Evolutionary conservation across 64 coral and sea anemone species (phyloP).

Genomic region (Montipora cactus): DNA sequence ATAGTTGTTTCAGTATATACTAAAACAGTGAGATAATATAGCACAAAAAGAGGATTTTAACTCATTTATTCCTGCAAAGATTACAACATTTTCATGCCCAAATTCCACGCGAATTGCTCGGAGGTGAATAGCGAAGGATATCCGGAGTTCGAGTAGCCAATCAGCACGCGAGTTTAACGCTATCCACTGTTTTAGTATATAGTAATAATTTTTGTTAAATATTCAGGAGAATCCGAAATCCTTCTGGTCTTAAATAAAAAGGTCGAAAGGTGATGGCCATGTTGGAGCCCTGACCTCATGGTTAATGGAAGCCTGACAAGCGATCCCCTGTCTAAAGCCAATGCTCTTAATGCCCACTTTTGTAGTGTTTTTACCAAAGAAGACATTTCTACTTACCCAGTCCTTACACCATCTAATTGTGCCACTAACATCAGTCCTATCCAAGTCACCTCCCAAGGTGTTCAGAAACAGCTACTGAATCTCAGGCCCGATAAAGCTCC

Average conservation of each 20-base stretch:
- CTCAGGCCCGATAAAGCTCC: conserved; percentile 44
- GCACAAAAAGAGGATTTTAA: no score
- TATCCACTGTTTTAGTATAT: no score
- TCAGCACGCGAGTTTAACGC: no score
- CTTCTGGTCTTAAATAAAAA: conserved; percentile 54
- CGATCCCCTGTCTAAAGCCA: conserved; percentile 58
- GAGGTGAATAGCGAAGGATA: no score
- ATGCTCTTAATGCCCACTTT: conserved; percentile 56
- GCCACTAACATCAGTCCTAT: background rate
- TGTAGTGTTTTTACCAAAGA: conserved; percentile 66
- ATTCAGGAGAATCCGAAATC: conserved; percentile 59
- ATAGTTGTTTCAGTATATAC: no score
- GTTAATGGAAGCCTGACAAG: conserved; percentile 53
- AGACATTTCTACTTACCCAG: background rate
- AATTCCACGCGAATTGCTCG: no score
- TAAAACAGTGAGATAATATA: no score
- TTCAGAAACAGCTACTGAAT: conserved; percentile 44
- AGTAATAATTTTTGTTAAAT: no score
- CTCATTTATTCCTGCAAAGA: no score
- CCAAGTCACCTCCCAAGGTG: conserved; percentile 42
- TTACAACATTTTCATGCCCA: no score
- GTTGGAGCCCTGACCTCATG: conserved; percentile 59
- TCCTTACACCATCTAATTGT: no score
- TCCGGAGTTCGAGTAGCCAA: no score
- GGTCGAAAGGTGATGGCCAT: conserved; percentile 37